Evolutionary conservation across 1,140 invertebrate genomes (phyloP).

Genomic region (Mya arenaria): DNA sequence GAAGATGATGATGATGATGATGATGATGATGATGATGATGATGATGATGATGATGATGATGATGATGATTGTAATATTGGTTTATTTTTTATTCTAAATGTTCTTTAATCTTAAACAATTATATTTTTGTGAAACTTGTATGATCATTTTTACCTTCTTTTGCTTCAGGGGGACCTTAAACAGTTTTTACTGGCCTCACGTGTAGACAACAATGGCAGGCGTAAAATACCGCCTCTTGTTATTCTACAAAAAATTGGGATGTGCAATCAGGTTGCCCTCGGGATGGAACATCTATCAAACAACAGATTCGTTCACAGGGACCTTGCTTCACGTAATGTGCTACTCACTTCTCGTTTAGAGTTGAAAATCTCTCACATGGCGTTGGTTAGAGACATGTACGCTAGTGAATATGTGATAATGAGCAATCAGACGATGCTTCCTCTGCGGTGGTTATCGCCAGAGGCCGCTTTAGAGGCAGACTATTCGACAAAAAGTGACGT

Average conservation of each 20-base stretch:
- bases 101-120: too few species aligned
- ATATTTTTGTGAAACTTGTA: too few species aligned
- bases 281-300: conserved; percentile 90
- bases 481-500: conserved; percentile 82
- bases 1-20: too few species aligned
- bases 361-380: conserved; percentile 92
- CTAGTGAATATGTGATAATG: conserved; percentile 87
- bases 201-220: conserved; percentile 82
- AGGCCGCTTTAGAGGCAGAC: conserved; percentile 91
- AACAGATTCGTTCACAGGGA: conserved; percentile 92
- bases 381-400: conserved; percentile 91
- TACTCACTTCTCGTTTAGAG: conserved; percentile 91
- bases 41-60: too few species aligned
- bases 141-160: too few species aligned
- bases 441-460: conserved; percentile 92
- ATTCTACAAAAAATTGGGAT: conserved; percentile 87
- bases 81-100: too few species aligned
- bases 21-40: too few species aligned
- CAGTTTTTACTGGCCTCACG: conserved; percentile 94
- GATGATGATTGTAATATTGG: too few species aligned
- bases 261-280: conserved; percentile 89
- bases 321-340: conserved; percentile 95
- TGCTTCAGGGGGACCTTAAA: conserved; percentile 94
- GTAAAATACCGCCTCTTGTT: conserved; percentile 83
- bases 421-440: conserved; percentile 85